Evolutionary conservation across 1,140 invertebrate genomes (phyloP), one percentile per base, ranked within the genome.

Genomic region (Cherax quadricarinatus): DNA sequence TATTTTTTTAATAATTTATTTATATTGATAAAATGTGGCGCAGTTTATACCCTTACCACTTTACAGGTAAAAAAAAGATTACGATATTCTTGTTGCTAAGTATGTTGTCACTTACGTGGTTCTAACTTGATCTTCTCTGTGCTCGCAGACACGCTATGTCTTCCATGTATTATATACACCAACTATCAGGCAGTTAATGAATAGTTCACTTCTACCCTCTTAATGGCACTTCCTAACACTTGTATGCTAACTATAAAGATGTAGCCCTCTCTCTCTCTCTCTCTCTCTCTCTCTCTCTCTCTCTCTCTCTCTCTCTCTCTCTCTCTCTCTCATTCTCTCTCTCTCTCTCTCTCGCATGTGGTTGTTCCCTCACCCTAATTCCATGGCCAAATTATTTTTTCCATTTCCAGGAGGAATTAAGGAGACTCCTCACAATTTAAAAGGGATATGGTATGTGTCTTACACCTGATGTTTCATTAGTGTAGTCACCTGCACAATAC

Each of bases 351-450:
- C 86, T 75, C 30, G 48, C 70, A 66, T 48, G 53, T 81, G 48
- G 2, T 51, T 18, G 48, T 21, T 53, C n/a, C 70, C 49, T 78
- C 48, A 78, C 21, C 85, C 73, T 78, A 78, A 87, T 51, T 18
- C 66, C 49, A 51, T 87, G 85, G 85, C 85, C 70, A 73, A 49
- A 87, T 30, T 62, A 16, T 89, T 41, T 89, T 89, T 89, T 73
- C 62, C 88, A 83, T 89, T 89, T 82, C 18, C 88, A 89, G 88
- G 88, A 89, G 82, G 88, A 89, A 80, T 73, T 89, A 89, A 89
- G 88, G 80, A 62, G 88, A 83, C 88, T 83, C 57, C 88, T 89
- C 60, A 89, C 88, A 89, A 73, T 82, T 82, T 89, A 83, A 83
- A 75, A 89, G 88, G 80, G 88, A 57, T 62, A 81, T 83, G 88